Evolutionary conservation across 2,113 vertebrate genomes (phyloP).

Genomic region (Larimichthys polyactis): DNA sequence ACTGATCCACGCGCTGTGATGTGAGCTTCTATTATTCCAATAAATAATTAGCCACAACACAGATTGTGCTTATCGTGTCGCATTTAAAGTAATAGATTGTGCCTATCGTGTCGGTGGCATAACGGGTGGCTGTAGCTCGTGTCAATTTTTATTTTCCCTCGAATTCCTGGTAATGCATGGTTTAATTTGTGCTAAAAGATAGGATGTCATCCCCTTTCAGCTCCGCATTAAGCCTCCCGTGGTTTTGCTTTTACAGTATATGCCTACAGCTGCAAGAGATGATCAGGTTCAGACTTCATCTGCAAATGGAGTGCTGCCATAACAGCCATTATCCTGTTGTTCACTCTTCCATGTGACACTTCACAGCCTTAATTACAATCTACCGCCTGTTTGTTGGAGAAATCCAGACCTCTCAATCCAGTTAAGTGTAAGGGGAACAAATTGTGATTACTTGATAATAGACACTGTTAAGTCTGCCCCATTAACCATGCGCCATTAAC

Average conservation of each 20-base stretch:
- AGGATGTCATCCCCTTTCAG: constrained; percentile 8
- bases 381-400: constrained; percentile 53
- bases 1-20: background rate
- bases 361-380: constrained; percentile 68
- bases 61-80: constrained; percentile 2
- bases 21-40: constrained; percentile 6
- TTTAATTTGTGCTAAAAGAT: constrained; percentile 24
- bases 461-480: constrained; percentile 63
- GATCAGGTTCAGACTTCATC: constrained; percentile 33
- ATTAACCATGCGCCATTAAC: constrained; percentile 73
- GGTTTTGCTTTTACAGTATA: constrained; percentile 5
- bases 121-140: background rate
- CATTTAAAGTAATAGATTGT: constrained; percentile 24
- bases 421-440: constrained; percentile 66
- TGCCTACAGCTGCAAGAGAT: constrained; percentile 28
- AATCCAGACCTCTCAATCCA: constrained; percentile 62
- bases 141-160: constrained; percentile 15
- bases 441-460: constrained; percentile 79
- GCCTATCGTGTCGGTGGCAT: background rate
- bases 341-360: constrained; percentile 64
- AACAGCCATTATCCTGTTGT: constrained; percentile 62
- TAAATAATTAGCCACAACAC: constrained; percentile 17
- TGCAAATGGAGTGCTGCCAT: constrained; percentile 42
- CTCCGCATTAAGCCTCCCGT: background rate
- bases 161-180: constrained; percentile 18